Evolutionary conservation across 2,113 vertebrate species (phyloP).

Genomic region (Cyprinodon brontotheroides): DNA sequence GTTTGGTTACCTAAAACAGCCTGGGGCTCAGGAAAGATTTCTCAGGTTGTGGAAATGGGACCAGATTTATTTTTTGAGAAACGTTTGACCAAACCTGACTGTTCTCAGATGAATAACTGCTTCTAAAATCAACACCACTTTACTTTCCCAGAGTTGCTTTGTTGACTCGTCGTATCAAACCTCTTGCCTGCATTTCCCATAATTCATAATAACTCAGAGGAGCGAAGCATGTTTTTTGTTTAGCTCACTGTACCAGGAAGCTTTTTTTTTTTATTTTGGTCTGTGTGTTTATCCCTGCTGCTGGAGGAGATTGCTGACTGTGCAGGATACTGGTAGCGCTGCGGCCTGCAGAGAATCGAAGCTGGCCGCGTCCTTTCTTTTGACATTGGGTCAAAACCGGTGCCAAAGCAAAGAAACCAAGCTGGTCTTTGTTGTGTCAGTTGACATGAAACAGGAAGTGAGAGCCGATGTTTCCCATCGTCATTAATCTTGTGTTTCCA

Average conservation of each 20-base stretch:
- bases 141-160: neutral
- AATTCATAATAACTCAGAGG: slow-evolving; percentile 13
- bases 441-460: slow-evolving; percentile 2
- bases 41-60: slow-evolving; percentile 1
- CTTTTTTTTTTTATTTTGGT: slow-evolving; percentile 17
- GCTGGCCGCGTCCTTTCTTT: slow-evolving; percentile 10
- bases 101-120: slow-evolving; percentile 10
- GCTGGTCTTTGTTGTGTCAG: neutral
- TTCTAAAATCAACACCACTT: neutral
- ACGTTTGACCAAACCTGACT: slow-evolving; percentile 23
- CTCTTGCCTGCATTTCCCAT: slow-evolving; percentile 6
- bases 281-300: slow-evolving; percentile 36
- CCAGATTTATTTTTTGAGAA: neutral
- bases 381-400: slow-evolving; percentile 2
- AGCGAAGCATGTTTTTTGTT: slow-evolving; percentile 19
- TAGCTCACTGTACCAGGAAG: slow-evolving; percentile 54
- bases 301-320: slow-evolving; percentile 56
- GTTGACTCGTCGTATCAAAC: slow-evolving; percentile 2
- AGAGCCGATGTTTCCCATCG: slow-evolving; percentile 10
- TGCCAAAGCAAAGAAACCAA: slow-evolving; percentile 21
- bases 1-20: neutral
- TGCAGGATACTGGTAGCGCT: slow-evolving; percentile 43
- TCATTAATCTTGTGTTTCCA: slow-evolving; percentile 6
- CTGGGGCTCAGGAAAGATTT: neutral
- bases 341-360: slow-evolving; percentile 1